Evolutionary conservation across 1,140 invertebrate species (phyloP), one percentile per base, ranked within the genome.

Genomic region (Arctopsyche grandis): DNA sequence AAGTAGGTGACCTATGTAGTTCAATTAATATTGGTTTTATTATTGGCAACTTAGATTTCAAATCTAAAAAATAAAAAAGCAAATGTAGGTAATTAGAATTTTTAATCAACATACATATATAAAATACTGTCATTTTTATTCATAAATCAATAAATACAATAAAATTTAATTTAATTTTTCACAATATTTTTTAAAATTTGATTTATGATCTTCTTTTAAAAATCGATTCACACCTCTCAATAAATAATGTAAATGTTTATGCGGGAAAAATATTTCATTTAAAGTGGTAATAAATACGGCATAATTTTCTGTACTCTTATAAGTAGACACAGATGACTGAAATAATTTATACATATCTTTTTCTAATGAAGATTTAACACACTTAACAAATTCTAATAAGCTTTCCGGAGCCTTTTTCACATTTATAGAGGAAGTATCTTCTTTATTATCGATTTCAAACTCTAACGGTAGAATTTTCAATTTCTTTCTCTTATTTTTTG

Each of bases 171-270:
- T 84, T 85, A 84, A 79, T 78, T 81, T 87, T 84, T 89, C 86
- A 86, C 88, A 90, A 83, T 89, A 90, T 81, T 85, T 83, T 83
- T 89, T 88, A 84, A 91, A 92, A 46, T 81, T 80, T 9, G 70
- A 60, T 85, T 91, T 91, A 83, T 92, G 90, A 73, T 88, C 85
- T 44, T 88, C 86, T 83, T 89, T 90, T 9, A 91, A 80, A 85
- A 90, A 92, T 48, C 89, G 88, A 44, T 89, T 89, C 87, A 92
- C 91, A 79, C 91, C 92, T 83, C 86, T 86, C 56, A 93, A 88
- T 77, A 94, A 87, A 85, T 92, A 90, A 79, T 89, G 89, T 60
- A 90, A 79, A 79, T 87, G 86, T 56, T 85, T 87, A 78, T 88
- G 86, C 22, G 74, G 73, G 9, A 89, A 84, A 81, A 93, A 89